Conservation (phyloP, 2,888 invertebrate species). For the Serripes groenlandicus region DNA sequence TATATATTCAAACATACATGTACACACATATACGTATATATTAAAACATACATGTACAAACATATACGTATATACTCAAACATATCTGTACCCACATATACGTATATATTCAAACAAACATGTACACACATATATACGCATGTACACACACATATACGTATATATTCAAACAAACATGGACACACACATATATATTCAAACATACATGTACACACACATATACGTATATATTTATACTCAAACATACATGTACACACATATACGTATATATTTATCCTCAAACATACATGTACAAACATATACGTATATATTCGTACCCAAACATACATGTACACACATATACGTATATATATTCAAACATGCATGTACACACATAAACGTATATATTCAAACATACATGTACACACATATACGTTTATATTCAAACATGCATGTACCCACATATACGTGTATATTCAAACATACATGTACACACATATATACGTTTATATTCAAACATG, state of each 20-base stretch:
- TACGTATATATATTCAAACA: no score
- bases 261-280: neutral
- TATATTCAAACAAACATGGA: neutral
- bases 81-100: neutral
- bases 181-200: neutral
- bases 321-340: neutral
- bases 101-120: constrained; percentile 3
- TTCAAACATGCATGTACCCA: no score
- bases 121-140: neutral
- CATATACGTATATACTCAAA: neutral
- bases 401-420: no score
- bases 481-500: no score
- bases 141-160: neutral
- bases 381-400: no score
- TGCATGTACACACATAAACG: no score
- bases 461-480: no score
- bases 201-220: neutral
- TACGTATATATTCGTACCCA: neutral
- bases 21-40: neutral
- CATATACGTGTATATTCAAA: no score
- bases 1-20: neutral
- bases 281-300: neutral
- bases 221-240: neutral
- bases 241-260: neutral
- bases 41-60: neutral